These are phyloP conservation scores for Caenorhabditis becei DNA, from an alignment of 2,888 invertebrate genomes.

Conservation along the genomic window DNA sequence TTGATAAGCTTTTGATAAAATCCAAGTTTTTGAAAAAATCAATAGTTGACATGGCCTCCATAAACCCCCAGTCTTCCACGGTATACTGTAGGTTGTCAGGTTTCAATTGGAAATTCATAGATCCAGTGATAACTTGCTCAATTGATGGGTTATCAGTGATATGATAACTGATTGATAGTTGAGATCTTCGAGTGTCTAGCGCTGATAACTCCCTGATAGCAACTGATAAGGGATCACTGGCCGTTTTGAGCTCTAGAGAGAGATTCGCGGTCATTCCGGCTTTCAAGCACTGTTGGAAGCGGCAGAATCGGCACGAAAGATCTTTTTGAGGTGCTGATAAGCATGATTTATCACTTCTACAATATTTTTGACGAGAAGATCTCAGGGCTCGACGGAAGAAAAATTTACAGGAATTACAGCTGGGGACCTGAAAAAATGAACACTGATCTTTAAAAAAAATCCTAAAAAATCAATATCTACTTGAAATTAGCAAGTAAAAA, in stretches of 20 bases:
- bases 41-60: not conserved
- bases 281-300: not conserved
- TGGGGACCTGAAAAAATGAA: not conserved
- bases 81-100: not conserved
- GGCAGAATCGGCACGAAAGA: not conserved
- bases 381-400: not conserved
- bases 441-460: too few relatives aligned
- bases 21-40: slow-evolving; percentile 1
- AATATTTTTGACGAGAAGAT: not conserved
- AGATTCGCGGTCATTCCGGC: not conserved
- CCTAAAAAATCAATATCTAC: too few relatives aligned
- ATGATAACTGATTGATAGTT: not conserved
- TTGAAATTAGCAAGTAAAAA: too few relatives aligned
- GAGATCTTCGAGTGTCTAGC: not conserved
- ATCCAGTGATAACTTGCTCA: not conserved
- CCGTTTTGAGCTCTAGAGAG: too few relatives aligned
- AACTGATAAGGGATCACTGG: too few relatives aligned
- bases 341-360: not conserved
- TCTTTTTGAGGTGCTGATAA: not conserved
- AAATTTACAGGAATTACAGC: not conserved
- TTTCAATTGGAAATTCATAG: not conserved
- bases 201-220: not conserved
- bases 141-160: not conserved
- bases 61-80: not conserved
- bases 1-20: not conserved